phyloP scores from a whole-genome alignment of 2,113 vertebrate species.

The Notechis scutatus region DNA sequence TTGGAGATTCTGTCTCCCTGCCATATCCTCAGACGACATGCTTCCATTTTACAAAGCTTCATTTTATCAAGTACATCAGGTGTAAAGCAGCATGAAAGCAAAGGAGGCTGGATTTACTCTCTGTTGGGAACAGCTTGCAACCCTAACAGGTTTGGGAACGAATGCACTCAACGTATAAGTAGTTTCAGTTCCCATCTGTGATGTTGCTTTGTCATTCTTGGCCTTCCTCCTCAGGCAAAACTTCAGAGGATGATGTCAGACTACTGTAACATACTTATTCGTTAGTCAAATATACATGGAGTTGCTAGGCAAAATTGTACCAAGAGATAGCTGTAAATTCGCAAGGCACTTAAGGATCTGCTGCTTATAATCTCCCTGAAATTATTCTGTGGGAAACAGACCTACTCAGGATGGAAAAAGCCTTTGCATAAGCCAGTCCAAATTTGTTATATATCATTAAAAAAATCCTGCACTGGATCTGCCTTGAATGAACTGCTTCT shows the following conservation, averaged over 20 bases:
- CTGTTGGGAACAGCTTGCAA: background rate
- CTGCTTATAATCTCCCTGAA: background rate
- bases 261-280: constrained; percentile 10
- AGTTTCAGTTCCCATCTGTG: background rate
- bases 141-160: background rate
- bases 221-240: background rate
- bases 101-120: background rate
- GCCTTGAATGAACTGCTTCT: background rate
- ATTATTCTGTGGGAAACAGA: constrained; percentile 4
- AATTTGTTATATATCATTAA: background rate
- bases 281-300: background rate
- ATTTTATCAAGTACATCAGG: background rate
- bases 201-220: background rate
- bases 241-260: background rate
- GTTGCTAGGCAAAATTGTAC: background rate
- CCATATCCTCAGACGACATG: background rate
- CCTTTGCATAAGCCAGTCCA: background rate
- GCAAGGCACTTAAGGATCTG: background rate
- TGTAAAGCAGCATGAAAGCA: background rate
- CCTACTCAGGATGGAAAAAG: background rate
- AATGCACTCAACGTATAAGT: background rate
- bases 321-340: background rate
- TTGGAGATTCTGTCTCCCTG: background rate
- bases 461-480: background rate
- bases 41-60: background rate